Evolutionary conservation across 2,888 invertebrate species (phyloP).

Genomic region (Xanthorhoe designata): DNA sequence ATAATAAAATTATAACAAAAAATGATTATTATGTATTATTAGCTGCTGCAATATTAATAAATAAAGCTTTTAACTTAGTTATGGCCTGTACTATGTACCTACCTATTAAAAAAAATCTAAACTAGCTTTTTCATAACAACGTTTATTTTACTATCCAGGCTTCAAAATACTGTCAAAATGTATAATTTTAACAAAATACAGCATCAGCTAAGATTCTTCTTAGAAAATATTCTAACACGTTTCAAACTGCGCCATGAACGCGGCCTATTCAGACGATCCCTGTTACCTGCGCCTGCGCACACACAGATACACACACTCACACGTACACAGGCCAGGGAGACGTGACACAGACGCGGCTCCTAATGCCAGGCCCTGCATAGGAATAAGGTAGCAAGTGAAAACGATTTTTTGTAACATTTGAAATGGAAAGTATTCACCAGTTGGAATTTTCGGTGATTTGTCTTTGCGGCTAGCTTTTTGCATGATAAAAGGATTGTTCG

Average conservation of each 20-base stretch:
- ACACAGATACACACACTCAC: constrained; percentile 48
- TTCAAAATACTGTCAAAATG: background rate
- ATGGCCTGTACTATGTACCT: no score
- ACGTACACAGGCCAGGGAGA: constrained; percentile 52
- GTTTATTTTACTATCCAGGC: background rate
- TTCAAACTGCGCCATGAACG: constrained; percentile 62
- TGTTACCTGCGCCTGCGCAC: constrained; percentile 78
- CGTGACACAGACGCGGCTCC: constrained; percentile 74
- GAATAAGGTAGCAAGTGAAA: constrained; percentile 65
- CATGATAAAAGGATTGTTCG: constrained; percentile 27
- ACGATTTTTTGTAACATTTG: constrained; percentile 43
- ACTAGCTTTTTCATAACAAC: background rate
- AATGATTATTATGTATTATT: no score
- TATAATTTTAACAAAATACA: background rate
- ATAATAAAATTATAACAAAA: no score
- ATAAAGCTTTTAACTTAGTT: no score
- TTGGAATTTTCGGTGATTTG: constrained; percentile 47
- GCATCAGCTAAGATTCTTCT: constrained; percentile 71
- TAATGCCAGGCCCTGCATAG: constrained; percentile 64
- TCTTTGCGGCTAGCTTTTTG: constrained; percentile 29
- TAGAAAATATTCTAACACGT: constrained; percentile 69
- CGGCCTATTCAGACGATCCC: constrained; percentile 74
- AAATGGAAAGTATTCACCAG: constrained; percentile 47
- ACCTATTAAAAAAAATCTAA: no score
- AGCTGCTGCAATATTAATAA: no score